phyloP scores from a whole-genome alignment of 1,140 invertebrate species.

The Lordiphosa clarofinis region DNA sequence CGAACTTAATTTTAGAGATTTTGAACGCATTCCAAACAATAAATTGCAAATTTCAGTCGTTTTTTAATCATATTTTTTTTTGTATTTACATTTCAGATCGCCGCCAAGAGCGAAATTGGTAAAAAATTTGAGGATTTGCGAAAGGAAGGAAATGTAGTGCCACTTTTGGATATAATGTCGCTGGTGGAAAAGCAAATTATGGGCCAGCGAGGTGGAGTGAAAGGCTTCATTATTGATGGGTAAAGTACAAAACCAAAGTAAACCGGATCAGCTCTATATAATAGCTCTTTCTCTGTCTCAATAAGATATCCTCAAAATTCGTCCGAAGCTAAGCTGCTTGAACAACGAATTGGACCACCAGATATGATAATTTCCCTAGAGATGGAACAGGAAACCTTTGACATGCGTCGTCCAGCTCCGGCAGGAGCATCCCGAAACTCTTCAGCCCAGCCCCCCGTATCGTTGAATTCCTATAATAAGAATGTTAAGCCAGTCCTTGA shows the following conservation, averaged over 20 bases:
- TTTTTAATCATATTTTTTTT: too few relatives aligned
- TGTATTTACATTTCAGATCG: constrained; percentile 11
- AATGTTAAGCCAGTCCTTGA: constrained; percentile 13
- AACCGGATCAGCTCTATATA: not conserved
- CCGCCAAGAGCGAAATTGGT: not conserved
- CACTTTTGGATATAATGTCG: constrained; percentile 13
- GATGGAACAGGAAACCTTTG: constrained; percentile 6
- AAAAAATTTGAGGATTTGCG: not conserved
- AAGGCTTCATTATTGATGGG: constrained; percentile 44
- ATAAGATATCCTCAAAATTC: constrained; percentile 29
- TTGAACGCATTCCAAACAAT: too few relatives aligned
- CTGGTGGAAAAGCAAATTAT: constrained; percentile 19
- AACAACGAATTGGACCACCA: constrained; percentile 18
- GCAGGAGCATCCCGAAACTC: not conserved
- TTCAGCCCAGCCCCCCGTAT: not conserved
- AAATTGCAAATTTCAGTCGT: too few relatives aligned
- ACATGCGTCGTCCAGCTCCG: not conserved
- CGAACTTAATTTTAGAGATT: too few relatives aligned
- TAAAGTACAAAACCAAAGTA: not conserved
- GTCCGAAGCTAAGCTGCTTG: constrained; percentile 25
- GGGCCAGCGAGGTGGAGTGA: not conserved
- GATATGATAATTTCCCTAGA: constrained; percentile 28
- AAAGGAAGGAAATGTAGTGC: not conserved
- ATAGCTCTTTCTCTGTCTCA: not conserved
- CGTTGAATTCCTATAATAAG: not conserved